Conservation (phyloP, 2,797 vertebrate genomes). For the Ptychobarbus kaznakovi region DNA sequence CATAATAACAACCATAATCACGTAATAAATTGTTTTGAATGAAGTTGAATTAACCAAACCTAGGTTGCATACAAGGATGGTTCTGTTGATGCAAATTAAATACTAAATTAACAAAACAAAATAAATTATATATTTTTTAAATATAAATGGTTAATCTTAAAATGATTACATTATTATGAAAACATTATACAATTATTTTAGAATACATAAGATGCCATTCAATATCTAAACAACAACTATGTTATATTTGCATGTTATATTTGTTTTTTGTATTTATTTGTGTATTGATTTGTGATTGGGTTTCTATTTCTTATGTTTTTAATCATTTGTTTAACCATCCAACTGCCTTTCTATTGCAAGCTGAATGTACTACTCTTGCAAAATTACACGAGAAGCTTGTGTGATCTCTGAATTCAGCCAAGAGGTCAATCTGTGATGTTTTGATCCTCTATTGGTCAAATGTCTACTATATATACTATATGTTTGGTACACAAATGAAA, state of each 20-base stretch:
- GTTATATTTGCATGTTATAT: no score
- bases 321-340: neutral
- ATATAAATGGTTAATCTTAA: no score
- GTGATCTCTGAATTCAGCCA: neutral
- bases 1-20: neutral
- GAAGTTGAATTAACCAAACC: neutral
- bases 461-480: neutral
- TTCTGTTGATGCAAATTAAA: neutral
- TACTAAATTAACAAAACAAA: no score
- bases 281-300: neutral
- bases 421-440: neutral
- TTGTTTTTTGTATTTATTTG: no score
- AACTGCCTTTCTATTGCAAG: neutral
- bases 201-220: no score
- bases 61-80: no score
- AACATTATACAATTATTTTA: no score
- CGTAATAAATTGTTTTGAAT: neutral
- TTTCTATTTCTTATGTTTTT: neutral
- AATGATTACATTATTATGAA: no score
- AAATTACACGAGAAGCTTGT: neutral
- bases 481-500: neutral
- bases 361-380: neutral
- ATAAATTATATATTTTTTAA: no score
- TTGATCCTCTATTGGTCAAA: neutral
- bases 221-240: no score